phyloP scores from a whole-genome alignment of 2,113 vertebrate species.

The Labrus mixtus region DNA sequence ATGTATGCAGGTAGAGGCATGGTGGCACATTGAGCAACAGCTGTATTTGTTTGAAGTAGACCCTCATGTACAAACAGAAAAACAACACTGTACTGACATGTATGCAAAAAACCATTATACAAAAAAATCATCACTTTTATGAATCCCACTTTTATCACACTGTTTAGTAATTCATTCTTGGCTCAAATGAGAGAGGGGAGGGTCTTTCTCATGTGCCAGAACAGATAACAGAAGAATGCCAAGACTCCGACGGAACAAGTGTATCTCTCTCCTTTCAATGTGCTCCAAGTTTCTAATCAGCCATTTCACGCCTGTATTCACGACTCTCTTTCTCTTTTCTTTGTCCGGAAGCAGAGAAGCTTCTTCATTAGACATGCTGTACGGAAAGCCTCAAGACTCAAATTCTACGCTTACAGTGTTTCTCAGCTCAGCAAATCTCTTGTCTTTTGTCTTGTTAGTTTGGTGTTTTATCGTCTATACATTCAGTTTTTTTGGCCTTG shows the following conservation, averaged over 20 bases:
- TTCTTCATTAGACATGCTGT: constrained; percentile 64
- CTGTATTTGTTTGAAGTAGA: constrained; percentile 2
- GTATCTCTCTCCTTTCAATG: constrained; percentile 55
- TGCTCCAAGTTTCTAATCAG: constrained; percentile 74
- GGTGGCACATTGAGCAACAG: constrained; percentile 4
- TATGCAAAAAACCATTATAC: background rate
- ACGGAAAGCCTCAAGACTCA: constrained; percentile 42
- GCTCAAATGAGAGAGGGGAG: constrained; percentile 5
- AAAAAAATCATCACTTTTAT: constrained; percentile 33
- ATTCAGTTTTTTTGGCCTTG: constrained; percentile 31
- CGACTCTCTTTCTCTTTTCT: constrained; percentile 50
- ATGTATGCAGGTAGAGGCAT: constrained; percentile 11
- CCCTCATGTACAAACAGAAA: background rate
- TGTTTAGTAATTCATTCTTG: constrained; percentile 27
- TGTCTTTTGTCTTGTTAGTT: constrained; percentile 30
- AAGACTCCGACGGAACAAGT: constrained; percentile 56
- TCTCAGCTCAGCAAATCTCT: constrained; percentile 52
- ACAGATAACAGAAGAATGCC: constrained; percentile 56
- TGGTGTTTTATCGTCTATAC: constrained; percentile 39
- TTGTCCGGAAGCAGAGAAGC: constrained; percentile 66
- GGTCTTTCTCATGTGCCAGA: constrained; percentile 44
- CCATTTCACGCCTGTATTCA: constrained; percentile 71
- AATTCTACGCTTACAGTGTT: constrained; percentile 51
- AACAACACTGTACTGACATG: background rate
- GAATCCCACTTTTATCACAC: constrained; percentile 5